A percentile compares a stretch with the other conserved stretches of the same genome.
Evolutionary conservation across 2,797 vertebrate species (phyloP).

Genomic region (Halcyon badia): DNA sequence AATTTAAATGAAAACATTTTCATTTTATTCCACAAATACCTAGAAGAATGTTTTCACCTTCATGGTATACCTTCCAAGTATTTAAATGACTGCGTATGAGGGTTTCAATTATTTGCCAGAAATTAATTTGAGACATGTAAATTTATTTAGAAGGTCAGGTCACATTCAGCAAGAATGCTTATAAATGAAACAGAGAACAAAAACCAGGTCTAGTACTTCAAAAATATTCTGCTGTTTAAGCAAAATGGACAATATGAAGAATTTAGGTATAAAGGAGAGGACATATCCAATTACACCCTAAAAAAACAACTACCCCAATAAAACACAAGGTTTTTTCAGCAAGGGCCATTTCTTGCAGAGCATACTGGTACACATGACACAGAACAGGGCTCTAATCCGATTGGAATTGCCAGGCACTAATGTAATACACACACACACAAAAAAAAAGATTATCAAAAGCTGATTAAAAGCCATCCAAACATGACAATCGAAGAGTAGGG

Average conservation of each 20-base stretch:
- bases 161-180: neutral
- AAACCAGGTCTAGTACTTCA: neutral
- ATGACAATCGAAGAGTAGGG: slow-evolving; percentile 38
- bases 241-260: neutral
- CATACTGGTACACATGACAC: neutral
- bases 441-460: slow-evolving; percentile 65
- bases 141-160: neutral
- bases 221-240: neutral
- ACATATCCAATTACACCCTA: neutral
- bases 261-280: neutral
- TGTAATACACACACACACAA: slow-evolving; percentile 56
- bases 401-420: slow-evolving; percentile 61
- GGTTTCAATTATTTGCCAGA: neutral
- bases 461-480: slow-evolving; percentile 75
- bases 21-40: slow-evolving; percentile 6
- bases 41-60: neutral
- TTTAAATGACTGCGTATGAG: neutral
- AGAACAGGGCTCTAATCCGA: slow-evolving; percentile 48
- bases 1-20: slow-evolving; percentile 19
- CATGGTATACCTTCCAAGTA: neutral
- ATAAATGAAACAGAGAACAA: neutral
- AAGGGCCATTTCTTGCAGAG: neutral
- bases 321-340: neutral
- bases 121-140: neutral
- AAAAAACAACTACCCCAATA: neutral